Evolutionary conservation across 2,888 invertebrate species (phyloP), one percentile per base, ranked within the genome.

Genomic region (Plutella xylostella): DNA sequence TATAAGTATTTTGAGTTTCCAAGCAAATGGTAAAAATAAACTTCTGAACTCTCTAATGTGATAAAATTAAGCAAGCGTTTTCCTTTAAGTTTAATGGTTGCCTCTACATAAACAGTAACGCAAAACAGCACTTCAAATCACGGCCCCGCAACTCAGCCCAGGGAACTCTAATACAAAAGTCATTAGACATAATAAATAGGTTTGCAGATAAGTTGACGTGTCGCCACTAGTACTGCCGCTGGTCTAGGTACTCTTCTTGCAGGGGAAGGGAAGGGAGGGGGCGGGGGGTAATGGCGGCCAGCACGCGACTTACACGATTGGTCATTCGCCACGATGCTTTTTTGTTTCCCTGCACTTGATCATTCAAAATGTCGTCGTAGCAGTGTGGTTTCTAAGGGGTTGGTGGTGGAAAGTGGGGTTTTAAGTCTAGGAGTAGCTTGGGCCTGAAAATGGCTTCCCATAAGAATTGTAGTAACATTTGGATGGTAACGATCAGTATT

Each of bases 291-390:
- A 78, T 79, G 73, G 69, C 61, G 42, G 48, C 51, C 47, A 61
- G 63, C 77, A 79, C 77, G 78, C 79, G 67, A 75, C 65, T 65
- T 63, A 68, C 72, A 74, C 78, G 75, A 78, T 79, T 78, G 77
- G 75, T 68, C 64, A 65, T 64, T 43, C 18, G 18, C 63, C 63
- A 70, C 63, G 61, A 54, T 52, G 57, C 56, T 9, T 14, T 43
- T 43, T 43, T 43, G 15, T 42, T 34, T 14, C 35, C 12, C n/a
- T 25, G 18, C 37, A 35, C 20, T 37, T 43, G 33, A 37, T 37
- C 22, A 43, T 43, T 22, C 28, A 34, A 42, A 42, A 42, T 43
- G 37, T 43, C 43, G 37, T 25, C 43, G 37, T 43, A 37, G 43
- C 43, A 35, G 43, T 34, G 15, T 15, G 4, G 20, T 33, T 22